These are phyloP conservation scores for Lacerta agilis DNA, from an alignment of 2,797 vertebrate genomes.

Conservation along the genomic window DNA sequence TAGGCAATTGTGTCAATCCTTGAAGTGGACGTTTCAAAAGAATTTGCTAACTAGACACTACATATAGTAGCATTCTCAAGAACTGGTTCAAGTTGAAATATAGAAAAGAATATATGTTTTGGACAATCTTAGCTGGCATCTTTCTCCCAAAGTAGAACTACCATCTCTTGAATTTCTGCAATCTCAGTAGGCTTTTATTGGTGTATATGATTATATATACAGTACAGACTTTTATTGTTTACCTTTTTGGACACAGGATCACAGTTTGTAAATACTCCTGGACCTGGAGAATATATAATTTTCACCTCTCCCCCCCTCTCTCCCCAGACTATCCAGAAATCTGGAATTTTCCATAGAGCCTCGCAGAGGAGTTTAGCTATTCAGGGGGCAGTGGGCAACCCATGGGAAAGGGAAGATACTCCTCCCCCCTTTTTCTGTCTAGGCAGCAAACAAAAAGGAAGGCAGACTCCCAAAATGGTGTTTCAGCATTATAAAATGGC, in stretches of 20 bases:
- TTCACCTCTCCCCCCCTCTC: too few relatives aligned
- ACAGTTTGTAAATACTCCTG: neutral
- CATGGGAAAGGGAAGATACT: neutral
- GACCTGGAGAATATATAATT: neutral
- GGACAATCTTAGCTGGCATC: neutral
- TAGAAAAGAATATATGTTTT: neutral
- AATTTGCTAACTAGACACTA: neutral
- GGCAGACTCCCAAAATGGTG: neutral
- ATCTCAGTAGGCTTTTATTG: neutral
- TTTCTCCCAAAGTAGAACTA: neutral
- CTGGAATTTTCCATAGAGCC: neutral
- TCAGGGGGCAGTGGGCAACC: too few relatives aligned
- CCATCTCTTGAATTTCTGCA: neutral
- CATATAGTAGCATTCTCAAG: slow-evolving; percentile 5
- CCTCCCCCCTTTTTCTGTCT: too few relatives aligned
- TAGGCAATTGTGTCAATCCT: neutral
- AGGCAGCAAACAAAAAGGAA: neutral
- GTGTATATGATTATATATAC: neutral
- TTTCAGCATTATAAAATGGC: neutral
- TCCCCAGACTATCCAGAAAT: neutral
- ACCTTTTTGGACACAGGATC: neutral
- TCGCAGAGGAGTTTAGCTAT: neutral
- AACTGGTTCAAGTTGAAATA: neutral
- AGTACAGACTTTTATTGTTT: neutral
- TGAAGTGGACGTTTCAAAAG: neutral